Conservation (phyloP, 2,797 vertebrate species). For the Ispidina picta region DNA sequence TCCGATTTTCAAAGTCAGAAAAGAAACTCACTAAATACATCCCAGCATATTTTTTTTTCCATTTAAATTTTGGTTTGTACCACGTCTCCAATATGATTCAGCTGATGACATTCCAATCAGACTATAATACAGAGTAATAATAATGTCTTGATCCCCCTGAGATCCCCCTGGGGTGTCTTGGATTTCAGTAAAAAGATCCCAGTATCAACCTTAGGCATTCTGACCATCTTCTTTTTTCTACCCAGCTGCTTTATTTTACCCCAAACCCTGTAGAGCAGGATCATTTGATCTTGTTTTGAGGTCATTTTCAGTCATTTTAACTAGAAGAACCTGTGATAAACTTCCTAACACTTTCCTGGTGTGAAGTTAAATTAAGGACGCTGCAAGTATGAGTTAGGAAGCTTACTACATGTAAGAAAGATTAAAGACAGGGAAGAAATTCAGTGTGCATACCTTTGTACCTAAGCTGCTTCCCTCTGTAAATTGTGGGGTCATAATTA, state of each 20-base stretch:
- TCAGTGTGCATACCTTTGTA: background rate
- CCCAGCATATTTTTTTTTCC: background rate
- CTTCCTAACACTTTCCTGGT: background rate
- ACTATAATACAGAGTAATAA: background rate
- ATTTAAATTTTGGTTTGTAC: slow-evolving; percentile 2
- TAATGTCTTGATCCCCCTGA: background rate
- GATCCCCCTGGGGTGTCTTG: background rate
- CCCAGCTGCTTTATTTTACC: background rate
- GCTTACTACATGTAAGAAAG: background rate
- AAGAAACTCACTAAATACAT: background rate
- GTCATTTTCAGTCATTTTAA: background rate
- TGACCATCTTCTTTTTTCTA: background rate
- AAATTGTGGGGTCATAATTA: slow-evolving; percentile 22
- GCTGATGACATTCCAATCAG: background rate
- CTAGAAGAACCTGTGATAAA: background rate
- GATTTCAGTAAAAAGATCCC: background rate
- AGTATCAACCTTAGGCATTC: background rate
- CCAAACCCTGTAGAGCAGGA: background rate
- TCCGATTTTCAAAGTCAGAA: slow-evolving; percentile 24
- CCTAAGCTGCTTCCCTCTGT: background rate
- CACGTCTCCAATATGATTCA: background rate
- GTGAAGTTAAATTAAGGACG: background rate
- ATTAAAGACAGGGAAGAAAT: background rate
- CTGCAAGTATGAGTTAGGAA: background rate
- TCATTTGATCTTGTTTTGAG: background rate